Conservation (phyloP, 1,140 invertebrate genomes). For the Ectropis grisescens region DNA sequence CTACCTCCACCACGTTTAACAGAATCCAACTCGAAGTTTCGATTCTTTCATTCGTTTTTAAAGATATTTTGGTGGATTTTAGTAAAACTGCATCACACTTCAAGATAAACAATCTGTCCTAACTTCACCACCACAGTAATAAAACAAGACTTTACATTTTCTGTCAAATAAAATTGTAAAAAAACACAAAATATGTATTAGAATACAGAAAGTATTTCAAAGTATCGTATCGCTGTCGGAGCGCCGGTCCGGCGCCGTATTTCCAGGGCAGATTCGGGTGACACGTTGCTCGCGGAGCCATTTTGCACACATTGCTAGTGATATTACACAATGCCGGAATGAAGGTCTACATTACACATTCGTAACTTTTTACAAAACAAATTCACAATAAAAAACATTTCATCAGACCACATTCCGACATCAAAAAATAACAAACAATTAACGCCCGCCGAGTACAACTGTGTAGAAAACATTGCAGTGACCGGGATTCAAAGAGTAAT, state of each 20-base stretch:
- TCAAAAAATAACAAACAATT: conserved; percentile 32
- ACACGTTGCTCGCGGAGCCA: conserved; percentile 33
- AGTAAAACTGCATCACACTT: too few relatives aligned
- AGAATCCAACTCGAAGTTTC: too few relatives aligned
- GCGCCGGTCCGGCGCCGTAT: conserved; percentile 10
- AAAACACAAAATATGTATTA: neutral
- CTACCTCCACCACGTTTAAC: too few relatives aligned
- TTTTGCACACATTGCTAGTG: conserved; percentile 62
- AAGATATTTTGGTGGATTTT: too few relatives aligned
- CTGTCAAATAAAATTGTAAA: too few relatives aligned
- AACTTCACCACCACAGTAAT: too few relatives aligned
- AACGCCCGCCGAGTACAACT: conserved; percentile 51
- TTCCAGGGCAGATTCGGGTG: conserved; percentile 49
- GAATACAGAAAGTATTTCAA: too few relatives aligned
- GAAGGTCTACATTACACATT: conserved; percentile 5
- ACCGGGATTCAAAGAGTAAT: too few relatives aligned
- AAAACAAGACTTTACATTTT: too few relatives aligned
- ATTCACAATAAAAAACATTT: neutral
- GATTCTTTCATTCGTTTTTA: too few relatives aligned
- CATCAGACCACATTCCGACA: conserved; percentile 32
- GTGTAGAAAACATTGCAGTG: too few relatives aligned
- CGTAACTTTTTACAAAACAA: neutral
- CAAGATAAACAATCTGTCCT: too few relatives aligned
- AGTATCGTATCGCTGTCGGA: neutral
- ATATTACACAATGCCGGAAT: conserved; percentile 40